Evolutionary conservation across 2,888 invertebrate species (phyloP).

Genomic region (Noctua pronuba): DNA sequence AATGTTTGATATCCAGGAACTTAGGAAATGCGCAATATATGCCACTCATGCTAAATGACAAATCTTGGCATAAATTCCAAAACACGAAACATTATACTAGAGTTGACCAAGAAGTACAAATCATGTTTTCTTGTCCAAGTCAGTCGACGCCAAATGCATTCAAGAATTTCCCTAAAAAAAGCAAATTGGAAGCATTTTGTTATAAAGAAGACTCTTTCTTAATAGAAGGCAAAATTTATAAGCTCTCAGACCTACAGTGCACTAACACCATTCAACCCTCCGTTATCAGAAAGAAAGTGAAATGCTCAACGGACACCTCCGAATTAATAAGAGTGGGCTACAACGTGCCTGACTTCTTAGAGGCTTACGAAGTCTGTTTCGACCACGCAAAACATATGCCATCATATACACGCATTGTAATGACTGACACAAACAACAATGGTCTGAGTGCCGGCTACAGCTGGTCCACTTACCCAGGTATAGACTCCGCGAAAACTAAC

Average conservation of each 20-base stretch:
- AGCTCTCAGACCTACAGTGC: constrained; percentile 62
- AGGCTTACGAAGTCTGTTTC: constrained; percentile 64
- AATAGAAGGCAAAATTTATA: constrained; percentile 47
- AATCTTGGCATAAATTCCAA: constrained; percentile 50
- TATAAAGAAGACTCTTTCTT: constrained; percentile 50
- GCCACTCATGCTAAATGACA: constrained; percentile 57
- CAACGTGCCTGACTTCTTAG: constrained; percentile 51
- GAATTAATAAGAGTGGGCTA: constrained; percentile 65
- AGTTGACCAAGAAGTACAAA: constrained; percentile 32
- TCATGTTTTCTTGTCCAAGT: constrained; percentile 59
- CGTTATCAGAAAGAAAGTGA: constrained; percentile 36
- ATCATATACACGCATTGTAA: constrained; percentile 40
- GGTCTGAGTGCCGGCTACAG: constrained; percentile 3
- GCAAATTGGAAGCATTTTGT: constrained; percentile 54
- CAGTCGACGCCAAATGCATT: constrained; percentile 49
- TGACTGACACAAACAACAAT: constrained; percentile 34
- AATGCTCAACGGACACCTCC: constrained; percentile 54
- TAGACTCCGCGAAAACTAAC: constrained; percentile 20
- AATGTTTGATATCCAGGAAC: constrained; percentile 59
- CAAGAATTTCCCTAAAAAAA: constrained; percentile 42
- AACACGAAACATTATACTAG: constrained; percentile 29
- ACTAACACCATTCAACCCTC: constrained; percentile 44
- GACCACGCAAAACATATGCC: constrained; percentile 58
- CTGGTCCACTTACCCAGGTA: constrained; percentile 54
- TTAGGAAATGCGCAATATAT: constrained; percentile 22